A percentile compares a stretch with the other conserved stretches of the same genome.
Conservation (phyloP, 2,797 vertebrate genomes). For the Oreochromis grahami region DNA sequence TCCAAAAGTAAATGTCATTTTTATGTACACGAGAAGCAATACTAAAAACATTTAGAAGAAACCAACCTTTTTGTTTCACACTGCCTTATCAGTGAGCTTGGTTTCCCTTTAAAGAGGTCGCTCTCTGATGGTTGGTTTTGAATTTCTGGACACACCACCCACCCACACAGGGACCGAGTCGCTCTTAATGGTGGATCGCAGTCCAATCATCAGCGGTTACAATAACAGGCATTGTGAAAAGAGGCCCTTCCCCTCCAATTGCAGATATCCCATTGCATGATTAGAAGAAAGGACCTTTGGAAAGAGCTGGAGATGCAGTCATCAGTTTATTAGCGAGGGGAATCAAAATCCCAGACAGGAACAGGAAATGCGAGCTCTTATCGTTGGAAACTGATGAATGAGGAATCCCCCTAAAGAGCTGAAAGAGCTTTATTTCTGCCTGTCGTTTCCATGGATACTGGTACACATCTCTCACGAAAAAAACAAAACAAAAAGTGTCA, state of each 20-base stretch:
- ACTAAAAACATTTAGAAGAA: conserved; percentile 5
- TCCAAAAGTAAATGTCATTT: conserved; percentile 36
- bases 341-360: conserved; percentile 57
- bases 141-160: conserved; percentile 63
- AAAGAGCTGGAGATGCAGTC: conserved; percentile 20
- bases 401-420: conserved; percentile 23
- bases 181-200: conserved; percentile 52
- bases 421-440: background rate
- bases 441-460: background rate
- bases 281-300: conserved; percentile 45
- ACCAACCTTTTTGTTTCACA: conserved; percentile 36
- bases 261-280: conserved; percentile 64
- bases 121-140: conserved; percentile 67
- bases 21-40: conserved; percentile 44
- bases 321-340: conserved; percentile 44
- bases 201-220: conserved; percentile 39
- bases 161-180: conserved; percentile 55
- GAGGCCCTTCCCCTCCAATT: conserved; percentile 27
- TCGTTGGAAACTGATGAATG: conserved; percentile 21
- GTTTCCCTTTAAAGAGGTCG: conserved; percentile 41
- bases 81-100: conserved; percentile 66
- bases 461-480: background rate
- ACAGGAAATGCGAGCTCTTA: conserved; percentile 38
- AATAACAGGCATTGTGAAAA: conserved; percentile 69
- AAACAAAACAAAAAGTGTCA: background rate